Base-by-base conservation (phyloP, 2,797 vertebrate species). In the Aldrovandia affinis region DNA sequence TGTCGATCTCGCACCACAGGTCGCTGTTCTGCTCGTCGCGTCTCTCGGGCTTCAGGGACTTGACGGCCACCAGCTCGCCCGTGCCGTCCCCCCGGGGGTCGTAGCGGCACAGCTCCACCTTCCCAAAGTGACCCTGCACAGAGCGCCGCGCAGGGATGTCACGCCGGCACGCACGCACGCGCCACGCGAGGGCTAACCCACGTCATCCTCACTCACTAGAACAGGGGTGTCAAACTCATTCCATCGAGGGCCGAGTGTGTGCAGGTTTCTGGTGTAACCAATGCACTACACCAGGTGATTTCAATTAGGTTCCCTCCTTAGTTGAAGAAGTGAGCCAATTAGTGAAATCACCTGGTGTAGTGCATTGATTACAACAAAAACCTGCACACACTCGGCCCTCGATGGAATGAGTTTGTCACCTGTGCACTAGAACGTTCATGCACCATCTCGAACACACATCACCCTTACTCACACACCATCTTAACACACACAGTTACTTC, bases 1-100 rank as follows among this genome's bases (percentile, higher is more conserved):
- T 99, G 90, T 97, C 93, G 0, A 99, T 98, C 91, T 99, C 98
- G 73, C 96, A 95, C 88, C 97, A 96, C 87, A 99, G 96, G 85
- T 98, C 98, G 81, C 95, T 96, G 12, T 96, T 96, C 91, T 98
- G 97, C 89, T 98, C 97, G 54, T 97, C 97, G 1, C 95, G 93
- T 0, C 94, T 98, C 88, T 98, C 98, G 0, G 97, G 97, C 89
- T 99, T 99, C 20, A 99, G 93, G 0, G 97, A 99, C 85, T 99
- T 99, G 57, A 99, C 98, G 0, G 98, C 98, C 89, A 99, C 98
- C 88, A 97, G 91, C 88, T 99, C 98, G 0, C 98, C 98, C 0
- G 98, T 99, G 70, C 96, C 96, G 91, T 99, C 98, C 0, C 97
- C 98, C 22, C 97, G 96, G 0, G 97, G 98, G 86, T 99, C 98